Base-by-base conservation (phyloP, 2,113 vertebrate species). In the Arvicanthis niloticus region DNA sequence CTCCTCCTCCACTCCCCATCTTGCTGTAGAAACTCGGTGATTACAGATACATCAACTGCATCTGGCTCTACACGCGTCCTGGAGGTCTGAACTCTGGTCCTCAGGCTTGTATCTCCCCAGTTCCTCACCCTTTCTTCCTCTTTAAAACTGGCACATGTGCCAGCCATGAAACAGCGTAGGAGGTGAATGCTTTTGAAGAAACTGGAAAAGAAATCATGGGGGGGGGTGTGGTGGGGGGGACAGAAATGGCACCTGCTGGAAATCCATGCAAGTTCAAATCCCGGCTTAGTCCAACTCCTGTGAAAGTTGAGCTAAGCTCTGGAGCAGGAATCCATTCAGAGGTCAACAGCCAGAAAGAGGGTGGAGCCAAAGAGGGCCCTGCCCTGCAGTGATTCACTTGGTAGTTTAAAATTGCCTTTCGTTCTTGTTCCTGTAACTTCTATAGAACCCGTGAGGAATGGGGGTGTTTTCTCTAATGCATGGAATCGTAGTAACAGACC, bases 401-500 rank as follows among this genome's bases (percentile, higher is more conserved):
- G 70, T 93, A 73, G 84, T 89, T 97, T 94, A 89, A 96, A 92
- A 97, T 60, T 96, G 96, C 93, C 96, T 96, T 97, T 97, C 94
- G 90, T 96, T 96, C 92, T 92, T 89, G 85, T 80, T 96, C 88
- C 91, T 94, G 92, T 89, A 81, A 80, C 78, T 77, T 48, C 91
- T 95, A 91, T 95, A 92, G 94, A 96, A 89, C 90, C 89, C 86
- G 56, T 0, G 65, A 97, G 97, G 89, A 96, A 88, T 89, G 65
- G 97, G 77, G 40, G 91, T 92, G 70, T 95, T 97, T 95, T 95
- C 89, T 91, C 85, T 34, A 84, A 77, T 72, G 90, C 65, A 53
- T 89, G 91, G 67, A 84, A 95, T 94, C 90, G 31, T 96, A 92
- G 88, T 95, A 94, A 95, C 78, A 95, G 93, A 68, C 87, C 94